Evolutionary conservation across 92 coral and sea anemone species (phyloP).

Genomic region (Epizoanthus rinbou): DNA sequence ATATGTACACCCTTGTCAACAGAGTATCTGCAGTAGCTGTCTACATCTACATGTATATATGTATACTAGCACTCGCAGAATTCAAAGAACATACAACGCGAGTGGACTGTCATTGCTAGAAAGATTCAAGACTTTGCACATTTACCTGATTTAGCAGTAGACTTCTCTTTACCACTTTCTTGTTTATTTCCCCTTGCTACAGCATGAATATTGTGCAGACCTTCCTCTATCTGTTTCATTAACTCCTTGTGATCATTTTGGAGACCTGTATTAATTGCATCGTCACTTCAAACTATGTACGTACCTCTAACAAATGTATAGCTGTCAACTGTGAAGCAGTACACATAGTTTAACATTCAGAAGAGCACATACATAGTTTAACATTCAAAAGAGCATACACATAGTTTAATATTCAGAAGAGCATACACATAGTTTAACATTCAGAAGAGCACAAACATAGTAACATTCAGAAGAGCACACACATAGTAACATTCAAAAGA

Average conservation of each 20-base stretch:
- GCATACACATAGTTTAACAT: not conserved
- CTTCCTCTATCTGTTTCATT: conserved; percentile 95
- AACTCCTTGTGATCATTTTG: conserved; percentile 93
- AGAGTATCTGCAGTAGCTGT: too few relatives aligned
- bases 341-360: too few relatives aligned
- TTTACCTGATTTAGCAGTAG: conserved; percentile 36
- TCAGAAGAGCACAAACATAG: too few relatives aligned
- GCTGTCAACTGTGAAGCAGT: too few relatives aligned
- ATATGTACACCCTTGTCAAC: too few relatives aligned
- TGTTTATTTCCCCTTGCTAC: conserved; percentile 72
- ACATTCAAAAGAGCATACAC: not conserved
- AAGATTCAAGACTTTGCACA: too few relatives aligned
- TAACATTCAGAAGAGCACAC: not conserved
- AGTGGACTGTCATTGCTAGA: not conserved
- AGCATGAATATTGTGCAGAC: conserved; percentile 86
- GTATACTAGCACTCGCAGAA: too few relatives aligned
- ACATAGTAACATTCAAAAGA: too few relatives aligned
- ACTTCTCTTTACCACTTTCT: conserved; percentile 45
- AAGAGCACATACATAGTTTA: not conserved
- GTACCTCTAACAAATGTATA: too few relatives aligned
- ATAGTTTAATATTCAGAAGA: too few relatives aligned
- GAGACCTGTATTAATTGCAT: conserved; percentile 66
- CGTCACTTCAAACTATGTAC: not conserved
- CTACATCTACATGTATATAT: too few relatives aligned
- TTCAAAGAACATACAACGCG: too few relatives aligned